Base-by-base conservation (phyloP, 1,140 invertebrate species). In the Homarus americanus region DNA sequence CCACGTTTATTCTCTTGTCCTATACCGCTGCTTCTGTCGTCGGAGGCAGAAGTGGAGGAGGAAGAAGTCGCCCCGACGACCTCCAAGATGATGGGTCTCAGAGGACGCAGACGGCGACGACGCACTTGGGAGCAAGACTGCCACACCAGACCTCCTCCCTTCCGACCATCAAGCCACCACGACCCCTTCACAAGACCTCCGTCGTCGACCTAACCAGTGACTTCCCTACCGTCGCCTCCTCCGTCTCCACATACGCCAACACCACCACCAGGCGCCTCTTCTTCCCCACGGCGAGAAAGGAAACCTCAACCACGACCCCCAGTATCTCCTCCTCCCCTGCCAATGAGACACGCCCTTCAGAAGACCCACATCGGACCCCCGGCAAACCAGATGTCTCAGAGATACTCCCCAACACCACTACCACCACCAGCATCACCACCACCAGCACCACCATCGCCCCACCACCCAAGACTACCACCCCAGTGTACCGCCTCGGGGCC, bases 1-100 rank as follows among this genome's bases (percentile, higher is more conserved):
- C 36, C 87, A 41, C 86, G 34, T 90, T 90, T 20, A 75, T 83
- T 41, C 72, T 82, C 82, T 63, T 90, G 58, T 90, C 87, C 38
- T 72, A 24, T 75, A 36, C 87, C 69, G 32, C 87, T 82, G 80
- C 80, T 58, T 83, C 80, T 90, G 72, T 53, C 10, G 69, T 83
- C n/a, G 69, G 86, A 88, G 86, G 86, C 53, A 88, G 76, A 79
- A 63, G 78, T n/a, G 76, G 86, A 66, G n/a, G 86, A 66, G 78
- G 76, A 34, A 79, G 86, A 82, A 88, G 41, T 79, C 86, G 44
- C 41, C 36, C 72, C 20, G 44, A 28, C 28, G 72, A 36, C 80
- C 32, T 20, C 20, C 49, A 32, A 9, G 36, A 83, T 24, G 73
- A 80, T 80, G 86, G 38, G 58, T 72, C 76, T 38, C 40, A 72